Evolutionary conservation across 2,797 vertebrate genomes (phyloP), one percentile per base, ranked within the genome.

Genomic region (Zalophus californianus): DNA sequence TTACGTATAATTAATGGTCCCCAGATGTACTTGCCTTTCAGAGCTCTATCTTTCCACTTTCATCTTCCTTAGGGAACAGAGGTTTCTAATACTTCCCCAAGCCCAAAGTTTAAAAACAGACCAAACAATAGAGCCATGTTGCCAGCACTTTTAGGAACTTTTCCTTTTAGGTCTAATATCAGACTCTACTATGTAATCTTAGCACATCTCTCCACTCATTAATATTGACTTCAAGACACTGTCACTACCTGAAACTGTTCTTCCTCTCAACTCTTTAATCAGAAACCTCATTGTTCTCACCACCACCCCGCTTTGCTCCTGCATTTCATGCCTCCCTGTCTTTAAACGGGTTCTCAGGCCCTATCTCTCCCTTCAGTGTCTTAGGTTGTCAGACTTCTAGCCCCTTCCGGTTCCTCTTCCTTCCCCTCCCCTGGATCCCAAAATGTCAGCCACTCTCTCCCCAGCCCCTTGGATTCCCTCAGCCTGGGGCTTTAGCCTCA

Each of bases 1-100:
- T 97, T 97, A 96, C 96, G 87, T 80, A 44, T 97, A 97, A 97
- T 97, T 98, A 97, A 97, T 97, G 52, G 79, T 89, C 96, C 97
- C 97, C 97, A 98, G 97, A 98, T 98, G 97, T 96, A 96, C 83
- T 96, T 80, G 62, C 62, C 89, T 91, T 94, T 93, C 92, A 92
- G 95, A 96, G 54, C 84, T 95, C 94, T 97, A 96, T 98, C 97
- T 97, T 97, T 90, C 96, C 86, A 97, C 96, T 98, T 98, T 97
- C 94, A 96, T 98, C 97, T 98, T 96, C 88, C 41, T 95, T 58
- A 79, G 78, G 72, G 73, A 97, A 92, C 95, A 98, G 97, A 96
- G 95, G 95, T 96, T 98, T 97, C 92, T 88, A 97, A 97, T 98
- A 97, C 96, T 97, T 92, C 68, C 38, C 86, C 83, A 97, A 64